A percentile compares a stretch with the other conserved stretches of the same genome.
Evolutionary conservation across 1,140 invertebrate genomes (phyloP).

Genomic region (Achatina immaculata): DNA sequence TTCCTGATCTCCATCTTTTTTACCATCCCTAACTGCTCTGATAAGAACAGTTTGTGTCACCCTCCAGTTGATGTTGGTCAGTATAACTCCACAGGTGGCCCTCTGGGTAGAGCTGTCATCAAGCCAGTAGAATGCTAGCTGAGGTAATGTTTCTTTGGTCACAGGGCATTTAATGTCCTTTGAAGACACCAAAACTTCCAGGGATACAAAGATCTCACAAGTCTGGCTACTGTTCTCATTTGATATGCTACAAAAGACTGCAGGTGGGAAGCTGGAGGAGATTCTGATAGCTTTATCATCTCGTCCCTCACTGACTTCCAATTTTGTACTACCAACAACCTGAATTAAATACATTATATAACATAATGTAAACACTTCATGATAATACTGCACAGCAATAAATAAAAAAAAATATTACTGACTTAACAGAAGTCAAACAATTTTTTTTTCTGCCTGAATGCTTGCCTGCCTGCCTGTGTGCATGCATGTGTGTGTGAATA

Average conservation of each 20-base stretch:
- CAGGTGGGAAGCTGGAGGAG: slow-evolving; percentile 44
- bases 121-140: slow-evolving; percentile 34
- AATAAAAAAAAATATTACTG: no score
- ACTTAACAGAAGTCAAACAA: no score
- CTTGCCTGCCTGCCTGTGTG: no score
- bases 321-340: slow-evolving; percentile 35
- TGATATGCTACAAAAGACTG: slow-evolving; percentile 40
- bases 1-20: slow-evolving; percentile 49
- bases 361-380: no score
- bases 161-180: slow-evolving; percentile 30
- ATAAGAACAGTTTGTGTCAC: slow-evolving; percentile 38
- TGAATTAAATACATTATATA: slow-evolving; percentile 24
- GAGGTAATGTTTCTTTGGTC: slow-evolving; percentile 33
- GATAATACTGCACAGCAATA: no score
- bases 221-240: background rate
- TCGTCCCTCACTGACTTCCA: slow-evolving; percentile 44
- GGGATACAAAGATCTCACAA: slow-evolving; percentile 33
- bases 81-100: slow-evolving; percentile 40
- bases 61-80: slow-evolving; percentile 51
- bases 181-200: background rate
- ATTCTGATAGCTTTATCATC: slow-evolving; percentile 37
- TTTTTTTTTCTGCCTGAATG: no score
- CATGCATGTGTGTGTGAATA: no score
- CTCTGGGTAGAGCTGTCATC: background rate
- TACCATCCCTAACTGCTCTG: slow-evolving; percentile 49